These are phyloP conservation scores for Pseudorhombus dupliciocellatus DNA, from an alignment of 2,113 vertebrate genomes.

Conservation along the genomic window DNA sequence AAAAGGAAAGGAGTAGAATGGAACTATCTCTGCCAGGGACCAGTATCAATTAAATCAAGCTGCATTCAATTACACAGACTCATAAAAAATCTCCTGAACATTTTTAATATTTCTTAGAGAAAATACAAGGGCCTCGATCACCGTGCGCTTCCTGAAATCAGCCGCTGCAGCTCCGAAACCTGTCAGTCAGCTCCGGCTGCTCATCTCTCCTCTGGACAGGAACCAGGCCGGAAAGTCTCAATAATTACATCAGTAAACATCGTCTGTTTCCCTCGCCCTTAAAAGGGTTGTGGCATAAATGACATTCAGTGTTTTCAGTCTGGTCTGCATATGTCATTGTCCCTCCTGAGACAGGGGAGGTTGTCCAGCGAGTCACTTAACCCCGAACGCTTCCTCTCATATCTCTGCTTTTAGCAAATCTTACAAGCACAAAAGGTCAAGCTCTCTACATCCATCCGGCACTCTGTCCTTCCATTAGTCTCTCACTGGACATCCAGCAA, in stretches of 20 bases:
- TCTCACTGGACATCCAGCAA: neutral
- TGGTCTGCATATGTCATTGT: neutral
- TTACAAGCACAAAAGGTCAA: neutral
- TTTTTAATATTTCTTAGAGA: no score
- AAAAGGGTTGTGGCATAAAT: neutral
- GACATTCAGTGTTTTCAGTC: neutral
- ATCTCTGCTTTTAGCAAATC: constrained; percentile 27
- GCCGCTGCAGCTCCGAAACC: no score
- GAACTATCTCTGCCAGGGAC: no score
- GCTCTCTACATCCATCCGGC: neutral
- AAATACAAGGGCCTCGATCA: no score
- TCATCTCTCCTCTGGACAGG: neutral
- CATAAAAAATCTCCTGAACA: no score
- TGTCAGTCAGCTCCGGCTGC: no score
- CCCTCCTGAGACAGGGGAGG: neutral
- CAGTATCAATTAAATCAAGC: no score
- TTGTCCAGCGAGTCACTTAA: constrained; percentile 21
- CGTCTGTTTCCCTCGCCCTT: neutral
- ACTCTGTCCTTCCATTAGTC: constrained; percentile 21
- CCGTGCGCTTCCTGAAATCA: no score
- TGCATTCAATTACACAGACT: no score
- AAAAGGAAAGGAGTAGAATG: neutral
- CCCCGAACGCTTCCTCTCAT: constrained; percentile 9
- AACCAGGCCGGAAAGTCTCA: neutral
- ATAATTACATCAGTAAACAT: neutral